Base-by-base conservation (phyloP, 2,888 invertebrate genomes). In the Drosophila aldrichi region DNA sequence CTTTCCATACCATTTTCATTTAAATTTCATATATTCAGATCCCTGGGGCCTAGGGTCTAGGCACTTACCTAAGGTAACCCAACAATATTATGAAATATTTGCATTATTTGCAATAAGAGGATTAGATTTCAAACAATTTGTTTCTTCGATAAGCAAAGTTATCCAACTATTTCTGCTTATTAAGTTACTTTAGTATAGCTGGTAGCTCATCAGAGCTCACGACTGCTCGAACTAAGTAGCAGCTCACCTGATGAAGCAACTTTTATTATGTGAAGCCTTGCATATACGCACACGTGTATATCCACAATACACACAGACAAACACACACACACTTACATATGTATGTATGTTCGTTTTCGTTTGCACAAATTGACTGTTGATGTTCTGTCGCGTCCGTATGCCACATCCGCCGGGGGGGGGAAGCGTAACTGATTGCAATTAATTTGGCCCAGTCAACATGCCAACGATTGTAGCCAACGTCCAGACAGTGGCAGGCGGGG, bases 381-480 rank as follows among this genome's bases (percentile, higher is more conserved):
- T 76, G 81, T 66, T 78, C 32, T 32, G 67, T 62, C 58, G 81
- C 74, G 82, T 68, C 62, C 70, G 77, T 77, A 69, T 49, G 77
- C 72, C 79, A 81, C 77, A 81, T 82, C 83, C 82, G 79, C 51
- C 70, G 22, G 65, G 63, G 22, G 65, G 63, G 71, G 85, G 70
- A 79, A 89, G 67, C 88, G 88, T 85, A 85, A 79, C 86, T 82
- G 89, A 85, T 85, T 87, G 86, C 86, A 87, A 87, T 89, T 87
- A 87, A 89, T 87, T 89, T 82, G 74, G 81, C 85, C 70, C 82
- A 82, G 86, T 81, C 89, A 80, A 85, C 85, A 81, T 79, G 74
- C 73, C 81, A 79, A 79, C 81, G 82, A 73, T 73, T 80, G 79
- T 71, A 67, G 66, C 61, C 48, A 62, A 22, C 69, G 52, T 34